Evolutionary conservation across 2,888 invertebrate species (phyloP).

Genomic region (Anthophora plumipes): DNA sequence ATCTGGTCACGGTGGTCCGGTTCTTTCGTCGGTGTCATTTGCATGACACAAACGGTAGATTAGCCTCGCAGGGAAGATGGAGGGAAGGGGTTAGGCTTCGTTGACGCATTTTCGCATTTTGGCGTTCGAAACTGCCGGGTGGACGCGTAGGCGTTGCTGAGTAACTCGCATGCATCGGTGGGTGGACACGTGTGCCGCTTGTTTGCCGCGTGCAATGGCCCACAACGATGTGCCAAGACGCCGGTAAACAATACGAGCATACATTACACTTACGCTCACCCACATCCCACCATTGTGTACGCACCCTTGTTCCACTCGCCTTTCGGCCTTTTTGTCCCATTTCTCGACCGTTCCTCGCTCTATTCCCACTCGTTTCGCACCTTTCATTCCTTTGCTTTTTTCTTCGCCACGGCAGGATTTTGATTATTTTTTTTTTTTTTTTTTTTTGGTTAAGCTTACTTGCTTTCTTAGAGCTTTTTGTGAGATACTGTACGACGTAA

Average conservation of each 20-base stretch:
- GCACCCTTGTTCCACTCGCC: constrained; percentile 23
- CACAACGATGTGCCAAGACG: constrained; percentile 75
- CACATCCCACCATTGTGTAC: constrained; percentile 72
- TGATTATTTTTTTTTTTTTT: background rate
- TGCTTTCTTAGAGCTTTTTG: no score
- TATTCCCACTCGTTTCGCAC: constrained; percentile 8
- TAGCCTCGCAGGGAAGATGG: constrained; percentile 15
- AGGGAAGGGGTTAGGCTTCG: constrained; percentile 11
- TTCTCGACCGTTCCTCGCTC: background rate
- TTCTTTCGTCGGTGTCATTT: constrained; percentile 57
- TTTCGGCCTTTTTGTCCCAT: background rate
- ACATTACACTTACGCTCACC: constrained; percentile 75
- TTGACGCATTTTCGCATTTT: constrained; percentile 14
- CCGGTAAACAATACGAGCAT: constrained; percentile 78
- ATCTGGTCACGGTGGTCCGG: background rate
- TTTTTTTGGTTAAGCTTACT: no score
- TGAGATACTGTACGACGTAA: no score
- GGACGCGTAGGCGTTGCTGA: constrained; percentile 41
- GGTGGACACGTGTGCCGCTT: constrained; percentile 51
- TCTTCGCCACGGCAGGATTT: background rate
- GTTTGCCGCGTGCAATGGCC: constrained; percentile 68
- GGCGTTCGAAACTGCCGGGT: constrained; percentile 23
- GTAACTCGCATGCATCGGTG: constrained; percentile 48
- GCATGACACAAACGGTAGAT: constrained; percentile 60
- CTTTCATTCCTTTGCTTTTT: background rate